Conservation (phyloP, 2,888 invertebrate species). For the Tiphia femorata region DNA sequence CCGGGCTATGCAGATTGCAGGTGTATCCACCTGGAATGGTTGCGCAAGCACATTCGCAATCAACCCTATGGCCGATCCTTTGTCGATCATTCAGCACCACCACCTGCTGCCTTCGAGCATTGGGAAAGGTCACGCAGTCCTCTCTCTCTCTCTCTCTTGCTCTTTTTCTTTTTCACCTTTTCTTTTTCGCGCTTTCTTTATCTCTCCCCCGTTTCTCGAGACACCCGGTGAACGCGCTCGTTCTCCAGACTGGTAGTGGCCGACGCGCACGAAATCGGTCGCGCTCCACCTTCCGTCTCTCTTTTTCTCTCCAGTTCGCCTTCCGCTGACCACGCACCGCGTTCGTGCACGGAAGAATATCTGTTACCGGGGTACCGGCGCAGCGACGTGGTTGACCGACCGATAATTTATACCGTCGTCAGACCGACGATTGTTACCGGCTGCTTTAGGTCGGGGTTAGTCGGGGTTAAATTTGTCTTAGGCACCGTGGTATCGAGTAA, state of each 20-base stretch:
- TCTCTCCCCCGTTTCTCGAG: neutral
- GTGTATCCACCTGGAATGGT: conserved; percentile 11
- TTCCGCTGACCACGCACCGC: neutral
- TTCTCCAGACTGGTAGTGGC: no score
- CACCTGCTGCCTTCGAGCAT: conserved; percentile 24
- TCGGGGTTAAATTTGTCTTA: no score
- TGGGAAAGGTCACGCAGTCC: conserved; percentile 30
- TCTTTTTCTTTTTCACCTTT: conserved; percentile 2
- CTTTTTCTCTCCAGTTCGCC: neutral
- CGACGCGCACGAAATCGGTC: no score
- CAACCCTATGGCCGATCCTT: conserved; percentile 18
- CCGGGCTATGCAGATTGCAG: neutral
- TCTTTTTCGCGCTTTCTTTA: neutral
- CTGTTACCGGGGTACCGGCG: neutral
- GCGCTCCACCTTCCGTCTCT: neutral
- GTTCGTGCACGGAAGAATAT: neutral
- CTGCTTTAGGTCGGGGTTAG: neutral
- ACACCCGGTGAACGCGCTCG: neutral
- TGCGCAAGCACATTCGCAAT: conserved; percentile 23
- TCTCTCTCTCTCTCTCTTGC: neutral
- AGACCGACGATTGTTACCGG: neutral
- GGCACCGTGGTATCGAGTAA: no score
- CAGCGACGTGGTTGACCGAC: neutral
- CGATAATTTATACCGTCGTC: conserved; percentile 1
- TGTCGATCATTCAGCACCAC: conserved; percentile 22